Base-by-base conservation (phyloP, 2,113 vertebrate genomes). In the zebrafish (Danio rerio) region DNA sequence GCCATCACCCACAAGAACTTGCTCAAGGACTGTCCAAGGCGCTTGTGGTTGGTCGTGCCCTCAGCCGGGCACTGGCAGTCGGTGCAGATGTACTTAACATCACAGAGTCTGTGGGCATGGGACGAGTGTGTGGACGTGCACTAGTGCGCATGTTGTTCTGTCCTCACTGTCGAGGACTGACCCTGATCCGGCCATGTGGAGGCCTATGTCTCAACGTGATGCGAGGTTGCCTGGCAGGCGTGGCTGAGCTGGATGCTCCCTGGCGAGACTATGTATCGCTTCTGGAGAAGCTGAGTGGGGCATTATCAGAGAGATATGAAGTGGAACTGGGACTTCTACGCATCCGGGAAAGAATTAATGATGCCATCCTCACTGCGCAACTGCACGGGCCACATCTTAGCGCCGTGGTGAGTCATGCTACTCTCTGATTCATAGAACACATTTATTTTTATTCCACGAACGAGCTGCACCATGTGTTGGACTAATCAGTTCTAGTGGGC, bases 61-160 rank as follows among this genome's bases (percentile, higher is more conserved):
- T 97, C 81, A 95, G 92, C 83, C 92, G 78, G 86, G 92, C 96
- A 6, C 91, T 97, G 58, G 90, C 78, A 1, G 65, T 96, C 83
- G 96, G 95, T 1, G 90, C 89, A 0, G 94, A 97, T 70, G 94
- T 96, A 43, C 91, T 97, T 77, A 96, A 97, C 0, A 92, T 90
- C 0, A 96, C 95, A 0, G 95, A 97, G 62, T 93, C 92, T n/a
- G 89, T 86, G 0, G 84, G 89, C 0, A 75, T 96, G 77, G 93
- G 91, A 6, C 93, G 92, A 84, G 95, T 96, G 62, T 97, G 96
- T 71, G 94, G 92, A 58, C 83, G 83, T 55, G 93, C 94, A 0
- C 86, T 97, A 55, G 96, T 97, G 82, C 94, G 85, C 90, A 97
- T 97, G 96, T 95, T 96, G 89, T 97, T 96, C 89, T 97, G 96